Evolutionary conservation across 2,888 invertebrate species (phyloP), one percentile per base, ranked within the genome.

Genomic region (Fissipunctia ypsillon): DNA sequence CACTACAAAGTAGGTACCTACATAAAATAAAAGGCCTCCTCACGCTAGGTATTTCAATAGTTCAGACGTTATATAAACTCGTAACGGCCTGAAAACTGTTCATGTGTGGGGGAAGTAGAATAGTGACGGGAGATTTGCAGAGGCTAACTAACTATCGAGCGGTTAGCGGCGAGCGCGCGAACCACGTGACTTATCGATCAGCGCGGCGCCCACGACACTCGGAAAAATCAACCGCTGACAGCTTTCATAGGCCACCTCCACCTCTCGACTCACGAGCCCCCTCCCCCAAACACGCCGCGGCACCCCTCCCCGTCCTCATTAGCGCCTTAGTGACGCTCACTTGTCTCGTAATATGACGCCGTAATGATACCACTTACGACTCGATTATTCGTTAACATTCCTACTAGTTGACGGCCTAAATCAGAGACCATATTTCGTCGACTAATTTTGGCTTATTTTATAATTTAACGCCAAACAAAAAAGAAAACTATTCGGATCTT

Each of bases 181-280:
- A 88, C 94, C 95, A 95, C 95, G 96, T 96, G 95, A 95, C 95
- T 95, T 96, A 96, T 96, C 96, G 96, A 96, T 95, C 95, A 96
- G 94, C 94, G 91, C 91, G 90, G 91, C 92, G 94, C 95, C 94
- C 95, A 94, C 95, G 95, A 95, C 95, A 95, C 96, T 95, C 94
- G 94, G 95, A 96, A 96, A 96, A 96, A 96, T 96, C 96, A 96
- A 95, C 96, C 96, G 95, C 95, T 95, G 95, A 95, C 96, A 96
- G 95, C 95, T 94, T 95, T 94, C 95, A 94, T 93, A 92, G 93
- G 91, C 92, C 93, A 91, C 92, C 93, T 89, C 91, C 88, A 88
- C 90, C 91, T 89, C 89, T 86, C 88, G 84, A 85, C 84, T 75
- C 80, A 76, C 73, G 76, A 74, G 83, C 70, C 79, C 74, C 83